Evolutionary conservation across 2,113 vertebrate species (phyloP).

Genomic region (Cyprinus carpio): DNA sequence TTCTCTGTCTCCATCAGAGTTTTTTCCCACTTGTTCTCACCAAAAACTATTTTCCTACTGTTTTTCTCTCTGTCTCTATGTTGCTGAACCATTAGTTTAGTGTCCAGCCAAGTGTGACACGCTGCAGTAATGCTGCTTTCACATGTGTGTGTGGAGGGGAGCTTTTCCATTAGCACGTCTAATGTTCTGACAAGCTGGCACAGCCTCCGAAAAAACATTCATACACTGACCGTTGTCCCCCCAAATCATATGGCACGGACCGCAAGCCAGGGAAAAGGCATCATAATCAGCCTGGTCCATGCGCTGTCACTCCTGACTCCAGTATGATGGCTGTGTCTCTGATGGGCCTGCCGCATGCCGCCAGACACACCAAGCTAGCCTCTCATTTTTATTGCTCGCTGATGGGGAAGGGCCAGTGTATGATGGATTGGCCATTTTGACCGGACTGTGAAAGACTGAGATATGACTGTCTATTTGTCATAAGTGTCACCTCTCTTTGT

Average conservation of each 20-base stretch:
- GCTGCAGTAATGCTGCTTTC: constrained; percentile 84
- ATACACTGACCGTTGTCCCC: constrained; percentile 76
- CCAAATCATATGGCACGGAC: constrained; percentile 58
- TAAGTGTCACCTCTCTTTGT: constrained; percentile 15
- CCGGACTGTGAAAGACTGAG: constrained; percentile 41
- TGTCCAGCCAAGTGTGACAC: constrained; percentile 96
- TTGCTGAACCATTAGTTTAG: constrained; percentile 95
- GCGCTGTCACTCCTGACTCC: constrained; percentile 85
- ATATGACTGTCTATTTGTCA: constrained; percentile 50
- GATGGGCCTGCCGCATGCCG: constrained; percentile 41
- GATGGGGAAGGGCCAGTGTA: constrained; percentile 10
- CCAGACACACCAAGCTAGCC: constrained; percentile 29
- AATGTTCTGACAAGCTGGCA: constrained; percentile 90
- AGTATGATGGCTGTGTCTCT: constrained; percentile 35
- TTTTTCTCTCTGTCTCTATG: constrained; percentile 67
- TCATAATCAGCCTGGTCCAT: constrained; percentile 91
- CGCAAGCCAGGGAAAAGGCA: constrained; percentile 76
- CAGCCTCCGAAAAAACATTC: constrained; percentile 64
- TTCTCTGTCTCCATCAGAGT: constrained; percentile 53
- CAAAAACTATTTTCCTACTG: constrained; percentile 57
- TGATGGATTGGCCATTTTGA: constrained; percentile 45
- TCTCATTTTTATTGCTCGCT: constrained; percentile 36
- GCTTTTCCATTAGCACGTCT: constrained; percentile 99
- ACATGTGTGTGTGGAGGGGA: constrained; percentile 81
- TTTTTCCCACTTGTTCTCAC: constrained; percentile 53